Evolutionary conservation across 2,113 vertebrate genomes (phyloP).

Genomic region (Australoheros scitulus): DNA sequence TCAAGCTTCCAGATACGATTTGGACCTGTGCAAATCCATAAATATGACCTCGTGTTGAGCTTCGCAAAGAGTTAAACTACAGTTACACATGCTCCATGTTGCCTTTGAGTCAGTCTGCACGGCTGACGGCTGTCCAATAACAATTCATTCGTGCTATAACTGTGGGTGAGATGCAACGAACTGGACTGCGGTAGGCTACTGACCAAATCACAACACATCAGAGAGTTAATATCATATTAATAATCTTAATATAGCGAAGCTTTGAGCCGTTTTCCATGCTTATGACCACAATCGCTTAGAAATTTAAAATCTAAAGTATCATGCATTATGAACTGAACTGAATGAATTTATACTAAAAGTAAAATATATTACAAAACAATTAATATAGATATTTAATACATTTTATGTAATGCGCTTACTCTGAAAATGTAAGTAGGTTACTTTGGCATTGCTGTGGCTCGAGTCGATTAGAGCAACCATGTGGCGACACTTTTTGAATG

Average conservation of each 20-base stretch:
- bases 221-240: neutral
- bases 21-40: slow-evolving; percentile 7
- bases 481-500: too few relatives aligned
- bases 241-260: neutral
- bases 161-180: slow-evolving; percentile 15
- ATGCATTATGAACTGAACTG: too few relatives aligned
- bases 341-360: too few relatives aligned
- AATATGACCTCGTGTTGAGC: neutral
- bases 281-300: neutral
- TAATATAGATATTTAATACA: too few relatives aligned
- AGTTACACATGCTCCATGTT: neutral
- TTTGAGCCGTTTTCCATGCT: neutral
- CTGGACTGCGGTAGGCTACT: neutral
- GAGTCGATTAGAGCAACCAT: neutral
- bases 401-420: too few relatives aligned
- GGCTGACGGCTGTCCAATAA: slow-evolving; percentile 22
- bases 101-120: neutral
- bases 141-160: slow-evolving; percentile 28
- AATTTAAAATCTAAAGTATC: too few relatives aligned
- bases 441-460: neutral
- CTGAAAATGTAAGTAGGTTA: neutral
- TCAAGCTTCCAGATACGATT: slow-evolving; percentile 4
- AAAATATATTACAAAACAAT: too few relatives aligned
- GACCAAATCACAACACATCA: slow-evolving; percentile 8
- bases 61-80: slow-evolving; percentile 20